Evolutionary conservation across 2,797 vertebrate species (phyloP).

Genomic region (Sandelia bainsii): DNA sequence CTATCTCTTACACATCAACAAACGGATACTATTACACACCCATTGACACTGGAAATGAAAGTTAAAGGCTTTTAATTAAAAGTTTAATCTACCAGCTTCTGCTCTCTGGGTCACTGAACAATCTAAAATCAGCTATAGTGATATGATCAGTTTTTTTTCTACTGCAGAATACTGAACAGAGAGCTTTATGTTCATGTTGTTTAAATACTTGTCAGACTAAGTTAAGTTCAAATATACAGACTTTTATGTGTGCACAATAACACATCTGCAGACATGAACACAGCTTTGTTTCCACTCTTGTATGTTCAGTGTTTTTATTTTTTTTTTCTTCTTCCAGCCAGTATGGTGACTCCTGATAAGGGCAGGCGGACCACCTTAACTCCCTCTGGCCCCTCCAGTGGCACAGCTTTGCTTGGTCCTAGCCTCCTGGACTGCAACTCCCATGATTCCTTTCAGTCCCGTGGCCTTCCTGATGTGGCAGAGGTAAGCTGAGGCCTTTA

Average conservation of each 20-base stretch:
- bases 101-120: too few relatives aligned
- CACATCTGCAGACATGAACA: neutral
- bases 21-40: neutral
- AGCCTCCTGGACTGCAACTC: slow-evolving; percentile 97
- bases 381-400: slow-evolving; percentile 87
- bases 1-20: neutral
- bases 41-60: too few relatives aligned
- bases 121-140: neutral
- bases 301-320: neutral
- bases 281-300: neutral
- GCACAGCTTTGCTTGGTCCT: slow-evolving; percentile 93
- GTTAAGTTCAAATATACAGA: too few relatives aligned
- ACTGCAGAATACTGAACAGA: too few relatives aligned
- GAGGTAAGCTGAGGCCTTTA: slow-evolving; percentile 88
- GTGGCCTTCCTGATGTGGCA: slow-evolving; percentile 93
- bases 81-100: neutral
- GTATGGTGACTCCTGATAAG: slow-evolving; percentile 98
- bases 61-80: too few relatives aligned
- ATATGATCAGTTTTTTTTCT: neutral
- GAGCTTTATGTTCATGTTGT: too few relatives aligned
- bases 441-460: slow-evolving; percentile 95
- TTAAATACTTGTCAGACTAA: too few relatives aligned
- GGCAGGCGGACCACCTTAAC: slow-evolving; percentile 89
- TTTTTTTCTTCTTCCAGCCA: slow-evolving; percentile 82
- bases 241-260: too few relatives aligned